Evolutionary conservation across 2,888 invertebrate species (phyloP), one percentile per base, ranked within the genome.

Genomic region (Tortrix viridana): DNA sequence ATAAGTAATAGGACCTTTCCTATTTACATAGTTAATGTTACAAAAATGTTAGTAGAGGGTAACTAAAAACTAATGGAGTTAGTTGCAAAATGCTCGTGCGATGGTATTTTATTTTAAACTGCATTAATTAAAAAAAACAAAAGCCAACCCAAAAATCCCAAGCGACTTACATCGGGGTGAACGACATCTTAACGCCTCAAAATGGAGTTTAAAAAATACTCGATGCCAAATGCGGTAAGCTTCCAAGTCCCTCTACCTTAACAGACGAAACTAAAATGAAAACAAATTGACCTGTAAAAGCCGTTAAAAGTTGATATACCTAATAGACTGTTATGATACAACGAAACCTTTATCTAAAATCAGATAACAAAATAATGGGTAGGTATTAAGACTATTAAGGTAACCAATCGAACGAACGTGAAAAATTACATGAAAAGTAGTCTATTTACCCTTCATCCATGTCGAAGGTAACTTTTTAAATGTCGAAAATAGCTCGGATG

Each of bases 131-230:
- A 19, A 53, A 26, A 57, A 61, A 59, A 41, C 61, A 26, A 57
- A 61, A 59, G 46, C 61, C 20, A 63, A 59, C 60, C 43, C 50
- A 67, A 60, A 53, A 60, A 58, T 62, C 65, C 72, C 70, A 80
- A 81, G 81, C 82, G 69, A 91, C 89, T 92, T 92, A 91, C 90
- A 90, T 85, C 43, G 90, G 74, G 84, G 85, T 89, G 85, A 92
- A 91, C 74, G 91, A 85, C 90, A 90, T 92, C 78, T 69, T 80
- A 77, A 77, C 69, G 74, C 73, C 67, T 76, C 71, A 69, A 65
- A 66, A 62, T 68, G 70, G 69, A 73, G 69, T 66, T 69, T 67
- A 80, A 75, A 68, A 73, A 68, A 67, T 67, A 70, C 69, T 65
- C 69, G 75, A 79, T 74, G 69, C 71, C 67, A 69, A 72, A 75